These are phyloP conservation scores for Gymnopithys bicolor DNA, from an alignment of 2,797 vertebrate genomes.

Conservation along the genomic window DNA sequence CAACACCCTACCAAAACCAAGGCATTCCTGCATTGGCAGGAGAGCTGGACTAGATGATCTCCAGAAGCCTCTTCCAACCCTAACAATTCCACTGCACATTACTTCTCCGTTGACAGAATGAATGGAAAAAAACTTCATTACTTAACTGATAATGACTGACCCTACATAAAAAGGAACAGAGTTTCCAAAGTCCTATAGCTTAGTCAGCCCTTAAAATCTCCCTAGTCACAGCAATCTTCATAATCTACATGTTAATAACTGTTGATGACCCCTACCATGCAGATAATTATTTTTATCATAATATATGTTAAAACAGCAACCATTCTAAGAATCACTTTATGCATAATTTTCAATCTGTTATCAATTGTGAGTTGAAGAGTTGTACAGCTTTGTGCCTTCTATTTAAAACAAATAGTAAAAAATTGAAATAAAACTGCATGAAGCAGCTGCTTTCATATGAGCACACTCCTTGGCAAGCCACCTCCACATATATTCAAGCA, in stretches of 20 bases:
- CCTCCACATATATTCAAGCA: neutral
- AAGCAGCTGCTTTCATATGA: neutral
- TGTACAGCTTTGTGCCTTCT: neutral
- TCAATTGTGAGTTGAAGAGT: neutral
- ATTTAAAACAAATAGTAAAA: neutral
- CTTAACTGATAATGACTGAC: neutral
- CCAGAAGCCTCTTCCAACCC: neutral
- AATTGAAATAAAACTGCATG: neutral
- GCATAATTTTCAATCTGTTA: neutral
- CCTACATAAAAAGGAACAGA: neutral
- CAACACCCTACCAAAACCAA: neutral
- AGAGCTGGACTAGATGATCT: neutral
- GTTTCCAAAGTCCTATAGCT: neutral
- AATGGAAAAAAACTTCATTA: neutral
- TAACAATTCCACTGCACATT: neutral
- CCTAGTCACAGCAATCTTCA: neutral
- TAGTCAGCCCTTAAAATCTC: neutral
- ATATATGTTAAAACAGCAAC: neutral
- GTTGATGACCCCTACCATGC: neutral
- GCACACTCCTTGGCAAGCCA: neutral
- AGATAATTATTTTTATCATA: neutral
- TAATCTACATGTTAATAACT: neutral
- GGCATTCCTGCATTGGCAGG: neutral
- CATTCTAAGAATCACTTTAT: neutral
- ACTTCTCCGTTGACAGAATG: neutral